Percentiles rank a stretch among this genome's conserved stretches.
Conservation (phyloP, 2,113 vertebrate species). For the Gallinago paraguaiae region DNA sequence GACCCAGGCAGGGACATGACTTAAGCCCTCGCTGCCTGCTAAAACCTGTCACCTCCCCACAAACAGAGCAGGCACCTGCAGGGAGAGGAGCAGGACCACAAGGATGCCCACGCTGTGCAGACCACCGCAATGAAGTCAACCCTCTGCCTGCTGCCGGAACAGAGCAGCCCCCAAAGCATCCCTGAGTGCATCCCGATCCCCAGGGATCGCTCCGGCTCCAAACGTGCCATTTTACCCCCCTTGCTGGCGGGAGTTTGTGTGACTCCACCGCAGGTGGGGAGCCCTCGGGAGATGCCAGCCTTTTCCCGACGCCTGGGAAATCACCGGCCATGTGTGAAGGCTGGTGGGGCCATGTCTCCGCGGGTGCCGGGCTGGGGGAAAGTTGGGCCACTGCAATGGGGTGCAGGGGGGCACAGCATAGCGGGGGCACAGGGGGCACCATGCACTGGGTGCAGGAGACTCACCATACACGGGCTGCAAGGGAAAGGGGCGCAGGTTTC, state of each 20-base stretch:
- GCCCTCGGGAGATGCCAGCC: not conserved
- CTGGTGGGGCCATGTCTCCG: not conserved
- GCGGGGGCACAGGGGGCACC: not conserved
- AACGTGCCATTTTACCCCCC: not conserved
- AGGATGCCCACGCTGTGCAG: not conserved
- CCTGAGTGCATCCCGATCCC: accelerated
- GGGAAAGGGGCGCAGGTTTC: not conserved
- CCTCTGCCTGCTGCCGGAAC: not conserved
- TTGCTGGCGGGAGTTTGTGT: not conserved
- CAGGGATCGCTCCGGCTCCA: not conserved
- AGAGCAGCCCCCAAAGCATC: not conserved
- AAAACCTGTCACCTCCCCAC: not conserved
- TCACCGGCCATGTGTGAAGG: not conserved
- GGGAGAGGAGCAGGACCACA: not conserved
- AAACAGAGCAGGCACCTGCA: not conserved
- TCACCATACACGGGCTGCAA: accelerated
- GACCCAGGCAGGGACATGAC: not conserved
- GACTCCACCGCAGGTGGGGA: not conserved
- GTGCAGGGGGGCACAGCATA: not conserved
- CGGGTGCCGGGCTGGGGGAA: not conserved
- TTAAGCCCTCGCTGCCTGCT: not conserved
- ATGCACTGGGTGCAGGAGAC: not conserved
- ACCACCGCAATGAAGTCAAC: not conserved
- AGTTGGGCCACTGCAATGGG: not conserved
- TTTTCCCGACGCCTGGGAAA: not conserved